A percentile compares a stretch with the other conserved stretches of the same genome.
These are phyloP conservation scores for Dromas ardeola DNA, from an alignment of 2,113 vertebrate genomes.

Conservation along the genomic window DNA sequence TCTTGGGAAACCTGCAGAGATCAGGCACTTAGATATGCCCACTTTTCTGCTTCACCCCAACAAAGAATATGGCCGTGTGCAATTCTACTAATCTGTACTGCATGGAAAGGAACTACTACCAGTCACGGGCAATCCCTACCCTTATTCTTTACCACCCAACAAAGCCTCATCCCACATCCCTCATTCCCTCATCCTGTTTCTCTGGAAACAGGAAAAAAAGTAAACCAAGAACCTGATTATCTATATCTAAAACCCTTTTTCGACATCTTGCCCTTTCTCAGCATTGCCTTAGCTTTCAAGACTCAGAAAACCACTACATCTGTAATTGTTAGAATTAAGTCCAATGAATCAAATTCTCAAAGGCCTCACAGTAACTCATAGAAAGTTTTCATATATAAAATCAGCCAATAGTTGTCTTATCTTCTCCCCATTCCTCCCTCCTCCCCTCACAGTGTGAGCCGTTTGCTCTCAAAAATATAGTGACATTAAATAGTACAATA, in stretches of 20 bases:
- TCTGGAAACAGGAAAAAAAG: background rate
- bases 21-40: background rate
- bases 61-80: background rate
- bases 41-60: background rate
- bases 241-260: background rate
- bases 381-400: background rate
- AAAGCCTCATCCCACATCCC: background rate
- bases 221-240: background rate
- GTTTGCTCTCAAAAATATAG: background rate
- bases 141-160: background rate
- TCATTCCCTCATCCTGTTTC: too few species aligned
- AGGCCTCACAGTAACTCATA: background rate
- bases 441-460: background rate
- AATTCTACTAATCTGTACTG: background rate
- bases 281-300: background rate
- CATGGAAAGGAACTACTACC: background rate
- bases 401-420: background rate
- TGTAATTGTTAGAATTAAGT: background rate
- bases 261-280: background rate
- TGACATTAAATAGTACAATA: background rate
- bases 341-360: background rate
- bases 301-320: background rate
- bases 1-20: background rate
- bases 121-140: background rate
- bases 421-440: constrained; percentile 1